phyloP scores from a whole-genome alignment of 2,888 invertebrate species.

The Pseudeuparius sepicola region DNA sequence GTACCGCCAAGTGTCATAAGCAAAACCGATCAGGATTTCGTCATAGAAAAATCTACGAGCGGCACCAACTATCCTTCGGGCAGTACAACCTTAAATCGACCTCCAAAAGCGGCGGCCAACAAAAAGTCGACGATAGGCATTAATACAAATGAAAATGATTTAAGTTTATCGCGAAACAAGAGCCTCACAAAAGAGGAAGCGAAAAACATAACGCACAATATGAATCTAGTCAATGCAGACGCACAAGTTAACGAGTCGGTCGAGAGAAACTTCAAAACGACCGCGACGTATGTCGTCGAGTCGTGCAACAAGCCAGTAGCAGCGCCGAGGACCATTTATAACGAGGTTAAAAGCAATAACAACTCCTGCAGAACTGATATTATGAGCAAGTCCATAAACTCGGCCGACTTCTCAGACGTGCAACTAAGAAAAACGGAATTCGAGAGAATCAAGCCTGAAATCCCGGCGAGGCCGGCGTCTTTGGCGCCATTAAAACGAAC shows the following conservation, averaged over 20 bases:
- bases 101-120: constrained; percentile 36
- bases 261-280: constrained; percentile 28
- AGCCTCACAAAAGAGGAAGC: constrained; percentile 20
- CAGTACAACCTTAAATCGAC: constrained; percentile 51
- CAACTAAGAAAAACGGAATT: constrained; percentile 43
- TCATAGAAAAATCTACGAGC: constrained; percentile 13
- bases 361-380: constrained; percentile 19
- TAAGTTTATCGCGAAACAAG: constrained; percentile 37
- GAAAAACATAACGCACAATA: constrained; percentile 30
- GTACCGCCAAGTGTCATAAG: constrained; percentile 42
- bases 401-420: constrained; percentile 33
- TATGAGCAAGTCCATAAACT: constrained; percentile 13
- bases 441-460: constrained; percentile 58
- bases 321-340: constrained; percentile 38
- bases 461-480: constrained; percentile 70
- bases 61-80: constrained; percentile 37
- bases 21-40: constrained; percentile 33
- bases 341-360: background rate
- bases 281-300: constrained; percentile 26
- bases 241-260: too few relatives aligned
- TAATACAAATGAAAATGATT: constrained; percentile 29
- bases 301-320: too few relatives aligned
- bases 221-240: constrained; percentile 44
- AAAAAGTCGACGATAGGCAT: constrained; percentile 39
- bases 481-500: constrained; percentile 36